Evolutionary conservation across 2,113 vertebrate genomes (phyloP).

Genomic region (Rhinoderma darwinii): DNA sequence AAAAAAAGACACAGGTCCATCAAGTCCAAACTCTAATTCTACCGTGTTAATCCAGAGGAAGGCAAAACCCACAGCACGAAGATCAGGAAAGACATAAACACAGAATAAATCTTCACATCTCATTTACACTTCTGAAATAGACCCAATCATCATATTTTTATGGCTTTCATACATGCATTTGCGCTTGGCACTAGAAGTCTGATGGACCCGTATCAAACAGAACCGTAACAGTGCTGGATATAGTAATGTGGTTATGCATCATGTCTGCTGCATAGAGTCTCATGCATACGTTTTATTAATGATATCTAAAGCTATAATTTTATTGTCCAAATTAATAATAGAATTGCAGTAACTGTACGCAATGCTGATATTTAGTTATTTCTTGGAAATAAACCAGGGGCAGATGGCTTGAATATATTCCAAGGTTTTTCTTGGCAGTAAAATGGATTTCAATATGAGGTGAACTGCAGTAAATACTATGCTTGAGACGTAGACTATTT

Average conservation of each 20-base stretch:
- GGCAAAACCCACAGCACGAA: not conserved
- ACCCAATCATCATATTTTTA: not conserved
- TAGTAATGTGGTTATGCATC: not conserved
- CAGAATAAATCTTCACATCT: not conserved
- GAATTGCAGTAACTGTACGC: not conserved
- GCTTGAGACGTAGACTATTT: not conserved
- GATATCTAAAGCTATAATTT: not conserved
- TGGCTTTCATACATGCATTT: not conserved
- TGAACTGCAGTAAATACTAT: not conserved
- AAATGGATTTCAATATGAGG: conserved; percentile 9
- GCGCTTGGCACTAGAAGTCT: not conserved
- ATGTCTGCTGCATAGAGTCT: not conserved
- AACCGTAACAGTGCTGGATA: not conserved
- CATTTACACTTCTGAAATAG: not conserved
- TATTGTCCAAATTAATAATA: conserved; percentile 28
- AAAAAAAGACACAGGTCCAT: too few relatives aligned
- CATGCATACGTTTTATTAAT: not conserved
- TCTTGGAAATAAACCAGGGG: not conserved
- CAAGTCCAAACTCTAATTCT: too few relatives aligned
- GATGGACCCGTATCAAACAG: not conserved
- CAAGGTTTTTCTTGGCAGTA: conserved; percentile 20
- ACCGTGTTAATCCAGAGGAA: not conserved
- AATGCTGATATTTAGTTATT: not conserved
- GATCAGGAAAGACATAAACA: not conserved
- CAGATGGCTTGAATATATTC: conserved; percentile 26